Base-by-base conservation (phyloP, 2,888 invertebrate genomes). In the Koerneria pararmatus region DNA sequence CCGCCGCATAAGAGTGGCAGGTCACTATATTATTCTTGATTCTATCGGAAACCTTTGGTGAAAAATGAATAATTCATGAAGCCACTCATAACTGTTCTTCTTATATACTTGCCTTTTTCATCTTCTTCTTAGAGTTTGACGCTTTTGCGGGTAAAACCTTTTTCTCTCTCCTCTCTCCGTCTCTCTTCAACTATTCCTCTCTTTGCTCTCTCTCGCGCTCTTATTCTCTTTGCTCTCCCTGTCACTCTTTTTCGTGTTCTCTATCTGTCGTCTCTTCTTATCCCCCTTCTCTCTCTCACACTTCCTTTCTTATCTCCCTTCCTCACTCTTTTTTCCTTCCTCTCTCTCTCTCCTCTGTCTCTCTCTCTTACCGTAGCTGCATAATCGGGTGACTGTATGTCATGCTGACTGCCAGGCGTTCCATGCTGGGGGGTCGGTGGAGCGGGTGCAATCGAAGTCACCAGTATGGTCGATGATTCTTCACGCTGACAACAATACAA, bases 391-490 rank as follows among this genome's bases (percentile, higher is more conserved):
- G 62, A 51, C 34, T 49, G 53, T 53, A 62, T 31, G 19, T 67
- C 69, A 0, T 34, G n/a, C 1, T 62, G 19, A 41, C 68, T 70
- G n/a, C 37, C 35, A 1, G 70, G 70, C 11, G 70, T 70, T 24
- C 70, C 70, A 24, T 70, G 68, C 11, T 58, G 61, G 1, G 68
- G 63, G 5, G 68, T 68, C 8, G 68, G 68, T 8, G 65, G 68
- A 22, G 67, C 67, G 32, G 68, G 68, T 3, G 68, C 70, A 37
- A 70, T 68, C 6, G 68, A 68, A 15, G 70, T 70, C 29, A 70
- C 70, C 32, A 70, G 51, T 53, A 70, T 66, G 37, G 70, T 68
- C 24, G 68, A 68, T 15, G 68, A 68, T 41, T 65, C 64, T 31
- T 62, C 62, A n/a, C 62, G 51, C 62, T 62, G 32, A 54, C 15